These are phyloP conservation scores for Hoplodrina ambigua DNA, from an alignment of 2,888 invertebrate genomes.

Conservation along the genomic window DNA sequence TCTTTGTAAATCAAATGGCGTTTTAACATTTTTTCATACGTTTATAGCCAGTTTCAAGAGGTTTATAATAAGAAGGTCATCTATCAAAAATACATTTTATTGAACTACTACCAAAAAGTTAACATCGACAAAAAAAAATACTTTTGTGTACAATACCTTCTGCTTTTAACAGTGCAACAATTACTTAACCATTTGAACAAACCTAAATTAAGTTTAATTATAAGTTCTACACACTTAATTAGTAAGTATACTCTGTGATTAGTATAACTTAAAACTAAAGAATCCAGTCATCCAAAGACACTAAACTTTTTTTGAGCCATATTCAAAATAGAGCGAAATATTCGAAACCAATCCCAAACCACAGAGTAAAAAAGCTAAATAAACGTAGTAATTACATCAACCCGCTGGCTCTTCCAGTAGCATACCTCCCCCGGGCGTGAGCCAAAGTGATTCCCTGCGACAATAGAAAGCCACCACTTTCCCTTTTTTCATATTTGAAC, in stretches of 20 bases:
- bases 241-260: too few relatives aligned
- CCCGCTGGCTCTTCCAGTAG: conserved; percentile 45
- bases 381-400: conserved; percentile 48
- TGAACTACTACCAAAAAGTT: too few relatives aligned
- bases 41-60: background rate
- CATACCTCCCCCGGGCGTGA: conserved; percentile 60
- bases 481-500: conserved; percentile 87
- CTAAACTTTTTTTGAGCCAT: background rate
- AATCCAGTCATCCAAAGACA: background rate
- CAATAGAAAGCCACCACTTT: conserved; percentile 77
- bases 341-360: conserved; percentile 23
- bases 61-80: background rate
- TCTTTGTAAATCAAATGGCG: background rate
- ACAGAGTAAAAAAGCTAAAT: conserved; percentile 30
- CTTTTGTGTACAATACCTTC: too few relatives aligned
- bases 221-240: too few relatives aligned
- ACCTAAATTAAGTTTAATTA: too few relatives aligned
- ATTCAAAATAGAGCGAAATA: background rate
- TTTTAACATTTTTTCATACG: background rate
- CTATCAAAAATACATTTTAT: background rate
- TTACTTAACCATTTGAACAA: too few relatives aligned
- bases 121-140: too few relatives aligned
- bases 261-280: too few relatives aligned
- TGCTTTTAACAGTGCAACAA: too few relatives aligned
- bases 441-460: conserved; percentile 79